These are phyloP conservation scores for Balearica regulorum DNA, from an alignment of 2,797 vertebrate species.

Conservation along the genomic window DNA sequence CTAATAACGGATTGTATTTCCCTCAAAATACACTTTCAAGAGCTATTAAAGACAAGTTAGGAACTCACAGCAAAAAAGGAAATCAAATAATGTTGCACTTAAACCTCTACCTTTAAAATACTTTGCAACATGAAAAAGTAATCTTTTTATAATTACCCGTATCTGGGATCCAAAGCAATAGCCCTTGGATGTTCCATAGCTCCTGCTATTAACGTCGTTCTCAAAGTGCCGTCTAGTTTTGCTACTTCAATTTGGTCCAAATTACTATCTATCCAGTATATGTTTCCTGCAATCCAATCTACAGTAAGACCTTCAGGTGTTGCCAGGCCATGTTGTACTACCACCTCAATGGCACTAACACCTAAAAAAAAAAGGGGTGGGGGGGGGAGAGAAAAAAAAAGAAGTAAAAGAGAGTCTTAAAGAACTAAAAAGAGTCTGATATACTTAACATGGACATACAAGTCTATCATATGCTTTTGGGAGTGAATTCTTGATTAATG, in stretches of 20 bases:
- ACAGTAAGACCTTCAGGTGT: slow-evolving; percentile 96
- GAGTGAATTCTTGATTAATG: background rate
- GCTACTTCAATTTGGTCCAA: slow-evolving; percentile 98
- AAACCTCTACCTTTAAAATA: background rate
- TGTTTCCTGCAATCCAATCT: slow-evolving; percentile 96
- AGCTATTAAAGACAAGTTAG: background rate
- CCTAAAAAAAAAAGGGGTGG: slow-evolving; percentile 70
- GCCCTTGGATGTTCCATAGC: slow-evolving; percentile 98
- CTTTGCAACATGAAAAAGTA: rapidly evolving
- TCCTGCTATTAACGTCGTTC: slow-evolving; percentile 92
- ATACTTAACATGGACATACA: background rate
- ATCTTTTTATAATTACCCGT: slow-evolving; percentile 79
- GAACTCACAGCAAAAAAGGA: background rate
- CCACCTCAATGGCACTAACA: slow-evolving; percentile 91
- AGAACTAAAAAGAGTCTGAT: background rate
- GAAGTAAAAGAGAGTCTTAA: background rate
- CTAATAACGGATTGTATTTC: background rate
- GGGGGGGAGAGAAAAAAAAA: too few species aligned
- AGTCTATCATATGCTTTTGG: background rate
- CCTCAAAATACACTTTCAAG: background rate
- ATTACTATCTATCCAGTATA: slow-evolving; percentile 99
- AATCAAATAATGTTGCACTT: background rate
- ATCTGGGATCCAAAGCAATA: slow-evolving; percentile 94
- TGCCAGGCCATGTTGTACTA: slow-evolving; percentile 94
- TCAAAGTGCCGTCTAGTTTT: slow-evolving; percentile 90